A percentile compares a stretch with the other conserved stretches of the same genome.
Conservation (phyloP, 2,797 vertebrate genomes). For the Pantherophis alleghaniensis region DNA sequence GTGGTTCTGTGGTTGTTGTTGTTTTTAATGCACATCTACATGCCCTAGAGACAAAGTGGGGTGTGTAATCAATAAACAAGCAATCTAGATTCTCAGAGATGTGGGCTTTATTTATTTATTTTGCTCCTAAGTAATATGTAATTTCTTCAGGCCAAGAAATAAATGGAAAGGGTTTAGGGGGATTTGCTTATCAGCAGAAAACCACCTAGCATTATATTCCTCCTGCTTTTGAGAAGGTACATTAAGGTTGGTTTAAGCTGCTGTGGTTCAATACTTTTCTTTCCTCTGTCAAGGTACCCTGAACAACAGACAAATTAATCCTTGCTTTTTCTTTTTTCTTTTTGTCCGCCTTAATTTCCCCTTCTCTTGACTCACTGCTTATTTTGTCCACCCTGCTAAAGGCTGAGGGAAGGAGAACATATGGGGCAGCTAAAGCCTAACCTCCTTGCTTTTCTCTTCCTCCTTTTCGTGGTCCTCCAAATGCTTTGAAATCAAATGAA, state of each 20-base stretch:
- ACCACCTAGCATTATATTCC: constrained; percentile 74
- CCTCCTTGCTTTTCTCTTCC: neutral
- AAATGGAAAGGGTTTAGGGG: constrained; percentile 83
- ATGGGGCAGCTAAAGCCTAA: neutral
- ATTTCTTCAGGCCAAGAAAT: constrained; percentile 80
- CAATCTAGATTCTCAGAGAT: constrained; percentile 67
- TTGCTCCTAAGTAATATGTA: constrained; percentile 74
- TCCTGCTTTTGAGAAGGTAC: constrained; percentile 75
- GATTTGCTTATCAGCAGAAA: constrained; percentile 85
- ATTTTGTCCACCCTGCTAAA: constrained; percentile 43
- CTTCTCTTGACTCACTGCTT: constrained; percentile 32
- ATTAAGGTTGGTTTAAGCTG: constrained; percentile 78
- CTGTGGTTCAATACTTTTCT: constrained; percentile 77
- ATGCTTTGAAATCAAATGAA: constrained; percentile 38
- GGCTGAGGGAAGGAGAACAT: constrained; percentile 43
- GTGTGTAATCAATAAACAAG: constrained; percentile 56
- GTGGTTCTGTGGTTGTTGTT: neutral
- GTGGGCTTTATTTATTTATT: constrained; percentile 41
- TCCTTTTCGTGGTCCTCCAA: constrained; percentile 40
- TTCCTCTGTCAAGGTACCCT: constrained; percentile 71
- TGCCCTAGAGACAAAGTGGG: neutral
- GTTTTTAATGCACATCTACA: neutral
- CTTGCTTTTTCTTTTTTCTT: constrained; percentile 36
- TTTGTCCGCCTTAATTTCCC: constrained; percentile 37
- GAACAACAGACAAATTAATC: constrained; percentile 76